Evolutionary conservation across 2,113 vertebrate genomes (phyloP), one percentile per base, ranked within the genome.

Genomic region (Dascyllus trimaculatus): DNA sequence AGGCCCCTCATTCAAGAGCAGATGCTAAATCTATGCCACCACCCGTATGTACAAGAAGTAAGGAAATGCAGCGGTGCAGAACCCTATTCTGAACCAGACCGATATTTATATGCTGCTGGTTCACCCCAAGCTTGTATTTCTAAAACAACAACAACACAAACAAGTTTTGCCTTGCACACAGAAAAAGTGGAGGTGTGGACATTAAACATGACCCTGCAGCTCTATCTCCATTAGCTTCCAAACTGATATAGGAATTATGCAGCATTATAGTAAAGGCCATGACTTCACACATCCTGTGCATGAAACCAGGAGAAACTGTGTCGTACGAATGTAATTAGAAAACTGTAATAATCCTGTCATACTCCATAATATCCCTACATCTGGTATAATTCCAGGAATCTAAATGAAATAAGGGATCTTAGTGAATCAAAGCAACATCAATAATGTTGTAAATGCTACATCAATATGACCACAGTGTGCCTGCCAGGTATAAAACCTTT

Each of bases 11-110:
- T 53, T 71, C 48, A 71, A 62, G 18, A 58, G 68, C 65, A 64
- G 46, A 56, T 4, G 38, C 26, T 75, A 61, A 78, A 82, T 73
- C 58, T 80, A 46, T 74, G 61, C 69, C 64, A 57, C 71, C 25
- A 9, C 25, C n/a, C 46, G 68, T 29, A 64, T 71, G 40, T 53
- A 29, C 22, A 19, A 56, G 22, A 48, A 4, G 49, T 10, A 35
- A 76, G 25, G 58, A 66, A 75, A 79, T 21, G 53, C 59, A 68
- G 62, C 61, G 18, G 60, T 29, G 59, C 64, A 61, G 49, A 46
- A 52, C 24, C 14, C n/a, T 21, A 13, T 68, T 80, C 51, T 65
- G 61, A 66, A 79, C 29, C 60, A 54, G 29, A 43, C 57, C 52
- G 19, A 32, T 58, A 80, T 69, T 63, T 75, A 59, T 46, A 60